phyloP scores from a whole-genome alignment of 2,888 invertebrate genomes.

The Cataglyphis altisquamis region DNA sequence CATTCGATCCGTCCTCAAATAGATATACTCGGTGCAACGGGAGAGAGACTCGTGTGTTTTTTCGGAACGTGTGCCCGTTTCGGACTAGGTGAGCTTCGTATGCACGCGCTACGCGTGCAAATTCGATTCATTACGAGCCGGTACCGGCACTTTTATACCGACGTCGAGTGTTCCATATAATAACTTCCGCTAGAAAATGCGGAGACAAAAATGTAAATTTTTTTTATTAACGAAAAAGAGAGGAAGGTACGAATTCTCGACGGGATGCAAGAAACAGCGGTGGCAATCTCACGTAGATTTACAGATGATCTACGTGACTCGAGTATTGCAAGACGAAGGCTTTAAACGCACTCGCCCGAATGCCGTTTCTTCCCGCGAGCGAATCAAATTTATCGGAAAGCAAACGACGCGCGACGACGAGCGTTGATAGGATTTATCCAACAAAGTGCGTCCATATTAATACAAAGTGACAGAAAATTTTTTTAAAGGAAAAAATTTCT shows the following conservation, averaged over 20 bases:
- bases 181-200: slow-evolving; percentile 17
- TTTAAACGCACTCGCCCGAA: slow-evolving; percentile 1
- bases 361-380: not conserved
- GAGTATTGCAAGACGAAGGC: not conserved
- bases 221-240: slow-evolving; percentile 11
- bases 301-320: slow-evolving; percentile 22
- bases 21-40: slow-evolving; percentile 17
- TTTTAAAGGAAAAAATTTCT: not conserved
- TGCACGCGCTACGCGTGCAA: slow-evolving; percentile 23
- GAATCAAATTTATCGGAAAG: slow-evolving; percentile 43
- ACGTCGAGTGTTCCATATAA: slow-evolving; percentile 43
- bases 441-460: slow-evolving; percentile 19
- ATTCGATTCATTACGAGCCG: slow-evolving; percentile 49
- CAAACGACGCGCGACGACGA: slow-evolving; percentile 37
- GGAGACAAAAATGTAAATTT: slow-evolving; percentile 36
- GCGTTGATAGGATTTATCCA: not conserved
- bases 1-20: slow-evolving; percentile 43
- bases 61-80: not conserved
- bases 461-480: not conserved
- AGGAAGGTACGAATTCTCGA: not conserved
- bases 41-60: slow-evolving; percentile 18
- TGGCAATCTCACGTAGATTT: slow-evolving; percentile 14
- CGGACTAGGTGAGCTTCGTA: slow-evolving; percentile 52
- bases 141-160: slow-evolving; percentile 3
- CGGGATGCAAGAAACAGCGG: not conserved